Base-by-base conservation (phyloP, 2,113 vertebrate species). In the Thalassarche chlororhynchos region DNA sequence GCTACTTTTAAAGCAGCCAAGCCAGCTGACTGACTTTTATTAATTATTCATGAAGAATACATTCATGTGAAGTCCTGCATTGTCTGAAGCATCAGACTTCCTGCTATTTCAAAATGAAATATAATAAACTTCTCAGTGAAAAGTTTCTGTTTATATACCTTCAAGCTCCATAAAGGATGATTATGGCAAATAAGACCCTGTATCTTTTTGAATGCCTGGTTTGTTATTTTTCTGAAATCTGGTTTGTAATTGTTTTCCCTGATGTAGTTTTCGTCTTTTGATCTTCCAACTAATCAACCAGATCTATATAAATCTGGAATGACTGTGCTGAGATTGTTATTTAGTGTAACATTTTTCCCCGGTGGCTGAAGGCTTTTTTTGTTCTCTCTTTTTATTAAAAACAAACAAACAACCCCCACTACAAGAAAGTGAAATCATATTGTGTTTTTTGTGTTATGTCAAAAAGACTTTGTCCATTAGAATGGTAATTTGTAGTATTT, bases 61-160 rank as follows among this genome's bases (percentile, higher is more conserved):
- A 29, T 75, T 87, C 86, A 69, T 60, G 60, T 81, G 76, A 79
- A 97, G 61, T 77, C 82, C 75, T 96, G 88, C 81, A 54, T 84
- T 94, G 60, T 82, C 75, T 93, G 85, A 89, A 87, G 58, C 94
- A 79, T 95, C 89, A 96, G 89, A 25, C 78, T 84, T 93, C 44
- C 89, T 93, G 76, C 55, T 78, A 60, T 82, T 89, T 85, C 49
- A 79, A 85, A 91, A 80, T 42, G 51, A 83, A 92, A 90, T 90
- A 44, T 34, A 69, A 94, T 79, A 95, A 93, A 75, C 8, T 28
- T 90, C 66, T 65, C 20, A 6, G 74, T 84, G 87, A 94, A 94
- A 78, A 58, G 42, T 87, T 93, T 80, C 88, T 93, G 44, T 96
- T 94, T 90, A 69, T 93, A 76, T 29, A 58, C 65, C 29, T 82